phyloP scores from a whole-genome alignment of 2,797 vertebrate genomes.

The Kryptopterus vitreolus region DNA sequence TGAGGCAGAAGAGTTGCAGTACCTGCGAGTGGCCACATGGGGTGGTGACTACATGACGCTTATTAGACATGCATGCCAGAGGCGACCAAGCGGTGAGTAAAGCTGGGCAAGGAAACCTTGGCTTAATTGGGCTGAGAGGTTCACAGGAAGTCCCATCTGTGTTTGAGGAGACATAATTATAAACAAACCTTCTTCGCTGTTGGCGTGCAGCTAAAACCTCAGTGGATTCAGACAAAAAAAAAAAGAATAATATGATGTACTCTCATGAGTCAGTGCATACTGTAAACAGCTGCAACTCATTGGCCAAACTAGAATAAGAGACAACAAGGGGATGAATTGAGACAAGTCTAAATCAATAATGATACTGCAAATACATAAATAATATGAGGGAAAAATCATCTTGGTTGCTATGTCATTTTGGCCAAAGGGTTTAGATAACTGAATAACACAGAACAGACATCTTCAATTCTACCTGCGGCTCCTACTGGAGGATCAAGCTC shows the following conservation, averaged over 20 bases:
- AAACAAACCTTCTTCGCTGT: slow-evolving; percentile 72
- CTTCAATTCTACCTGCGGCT: background rate
- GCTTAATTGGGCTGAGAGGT: slow-evolving; percentile 75
- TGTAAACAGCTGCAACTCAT: slow-evolving; percentile 75
- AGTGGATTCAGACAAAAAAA: slow-evolving; percentile 57
- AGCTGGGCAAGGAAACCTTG: slow-evolving; percentile 51
- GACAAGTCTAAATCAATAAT: slow-evolving; percentile 68
- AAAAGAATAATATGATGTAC: slow-evolving; percentile 69
- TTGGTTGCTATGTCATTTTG: slow-evolving; percentile 62
- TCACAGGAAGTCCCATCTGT: slow-evolving; percentile 70
- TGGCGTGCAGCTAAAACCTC: slow-evolving; percentile 66
- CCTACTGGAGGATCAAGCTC: background rate
- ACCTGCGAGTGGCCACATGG: slow-evolving; percentile 36
- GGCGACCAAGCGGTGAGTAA: slow-evolving; percentile 57
- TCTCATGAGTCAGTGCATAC: slow-evolving; percentile 70
- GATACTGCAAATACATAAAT: slow-evolving; percentile 64
- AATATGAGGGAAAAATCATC: slow-evolving; percentile 66
- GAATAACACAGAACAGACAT: slow-evolving; percentile 1
- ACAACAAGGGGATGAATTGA: slow-evolving; percentile 66
- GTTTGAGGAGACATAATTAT: slow-evolving; percentile 74
- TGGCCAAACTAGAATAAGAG: slow-evolving; percentile 64
- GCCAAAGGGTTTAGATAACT: slow-evolving; percentile 16
- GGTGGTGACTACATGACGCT: slow-evolving; percentile 45
- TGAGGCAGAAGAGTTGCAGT: slow-evolving; percentile 42
- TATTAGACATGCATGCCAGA: slow-evolving; percentile 61